Evolutionary conservation across 2,797 vertebrate genomes (phyloP).

Genomic region (Falco peregrinus): DNA sequence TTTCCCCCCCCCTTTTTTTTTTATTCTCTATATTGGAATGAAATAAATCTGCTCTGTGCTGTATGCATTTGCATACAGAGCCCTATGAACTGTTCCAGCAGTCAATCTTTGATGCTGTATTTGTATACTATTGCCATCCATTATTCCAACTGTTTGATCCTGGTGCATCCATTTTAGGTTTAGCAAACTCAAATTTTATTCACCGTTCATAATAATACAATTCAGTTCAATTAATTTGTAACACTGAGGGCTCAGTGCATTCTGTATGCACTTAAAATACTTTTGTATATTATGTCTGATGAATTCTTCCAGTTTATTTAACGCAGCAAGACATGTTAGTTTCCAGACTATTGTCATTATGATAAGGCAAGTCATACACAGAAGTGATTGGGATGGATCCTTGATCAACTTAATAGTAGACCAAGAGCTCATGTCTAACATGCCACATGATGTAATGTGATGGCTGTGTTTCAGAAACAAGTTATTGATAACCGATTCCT

Average conservation of each 20-base stretch:
- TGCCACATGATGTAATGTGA: neutral
- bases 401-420: neutral
- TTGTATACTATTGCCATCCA: neutral
- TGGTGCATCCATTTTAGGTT: neutral
- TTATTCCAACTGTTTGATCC: neutral
- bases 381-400: neutral
- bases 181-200: neutral
- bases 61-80: neutral
- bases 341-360: neutral
- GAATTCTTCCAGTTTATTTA: neutral
- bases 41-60: neutral
- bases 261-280: neutral
- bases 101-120: neutral
- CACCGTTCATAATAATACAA: neutral
- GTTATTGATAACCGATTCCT: neutral
- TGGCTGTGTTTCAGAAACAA: neutral
- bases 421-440: neutral
- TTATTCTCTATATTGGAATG: neutral
- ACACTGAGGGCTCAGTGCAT: neutral
- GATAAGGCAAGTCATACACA: neutral
- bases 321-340: neutral
- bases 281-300: neutral
- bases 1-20: neutral
- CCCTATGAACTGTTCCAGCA: neutral
- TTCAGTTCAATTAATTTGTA: neutral